These are phyloP conservation scores for Oenanthe melanoleuca DNA, from an alignment of 2,113 vertebrate species.

Conservation along the genomic window DNA sequence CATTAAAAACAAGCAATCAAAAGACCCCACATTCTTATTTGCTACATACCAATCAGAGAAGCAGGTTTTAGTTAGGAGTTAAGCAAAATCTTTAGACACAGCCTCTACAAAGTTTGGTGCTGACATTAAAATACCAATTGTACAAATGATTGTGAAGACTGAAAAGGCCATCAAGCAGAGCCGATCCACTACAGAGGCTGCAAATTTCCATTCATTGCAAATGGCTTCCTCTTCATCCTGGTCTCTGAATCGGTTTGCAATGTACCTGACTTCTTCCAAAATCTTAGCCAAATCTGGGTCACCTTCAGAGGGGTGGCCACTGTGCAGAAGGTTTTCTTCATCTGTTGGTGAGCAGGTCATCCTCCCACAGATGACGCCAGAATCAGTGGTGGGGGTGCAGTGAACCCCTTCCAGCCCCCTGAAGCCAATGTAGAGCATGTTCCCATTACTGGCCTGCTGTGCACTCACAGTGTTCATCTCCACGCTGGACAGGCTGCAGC, in stretches of 20 bases:
- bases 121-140: slow-evolving; percentile 94
- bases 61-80: background rate
- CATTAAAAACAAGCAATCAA: background rate
- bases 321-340: slow-evolving; percentile 83
- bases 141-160: slow-evolving; percentile 91
- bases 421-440: slow-evolving; percentile 87
- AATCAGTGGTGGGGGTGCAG: slow-evolving; percentile 85
- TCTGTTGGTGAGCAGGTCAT: slow-evolving; percentile 81
- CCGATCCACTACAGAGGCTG: slow-evolving; percentile 92
- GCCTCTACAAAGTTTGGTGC: slow-evolving; percentile 93
- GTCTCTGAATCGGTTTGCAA: slow-evolving; percentile 87
- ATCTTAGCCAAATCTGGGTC: slow-evolving; percentile 88
- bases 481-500: slow-evolving; percentile 84
- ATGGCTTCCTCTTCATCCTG: slow-evolving; percentile 85
- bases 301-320: slow-evolving; percentile 69
- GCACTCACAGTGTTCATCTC: slow-evolving; percentile 78
- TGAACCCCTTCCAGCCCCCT: slow-evolving; percentile 83
- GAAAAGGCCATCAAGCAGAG: slow-evolving; percentile 95
- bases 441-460: slow-evolving; percentile 79
- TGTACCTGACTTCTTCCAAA: slow-evolving; percentile 91
- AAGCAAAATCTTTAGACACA: slow-evolving; percentile 92
- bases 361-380: slow-evolving; percentile 84
- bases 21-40: background rate
- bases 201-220: slow-evolving; percentile 95
- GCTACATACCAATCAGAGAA: slow-evolving; percentile 12